Conservation (phyloP, 2,113 vertebrate species). For the Circaetus gallicus region DNA sequence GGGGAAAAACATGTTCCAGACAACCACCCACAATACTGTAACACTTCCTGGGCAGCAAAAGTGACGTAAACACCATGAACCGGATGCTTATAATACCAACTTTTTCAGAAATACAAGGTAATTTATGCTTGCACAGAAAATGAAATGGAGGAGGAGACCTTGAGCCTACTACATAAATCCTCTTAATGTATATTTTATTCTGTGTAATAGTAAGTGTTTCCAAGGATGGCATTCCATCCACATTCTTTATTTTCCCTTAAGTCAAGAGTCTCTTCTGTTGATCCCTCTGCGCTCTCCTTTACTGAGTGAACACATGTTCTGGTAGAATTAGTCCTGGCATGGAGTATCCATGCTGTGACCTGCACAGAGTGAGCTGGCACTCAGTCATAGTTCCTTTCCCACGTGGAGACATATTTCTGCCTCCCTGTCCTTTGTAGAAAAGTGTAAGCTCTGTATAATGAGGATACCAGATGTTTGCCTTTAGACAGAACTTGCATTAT, state of each 20-base stretch:
- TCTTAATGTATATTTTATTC: background rate
- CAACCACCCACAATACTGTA: rapidly evolving
- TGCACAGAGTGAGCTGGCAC: background rate
- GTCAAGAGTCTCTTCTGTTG: background rate
- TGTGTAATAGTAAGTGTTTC: background rate
- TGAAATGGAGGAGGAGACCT: background rate
- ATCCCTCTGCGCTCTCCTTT: background rate
- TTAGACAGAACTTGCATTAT: slow-evolving; percentile 35
- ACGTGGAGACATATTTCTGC: slow-evolving; percentile 1
- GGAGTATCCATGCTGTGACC: background rate
- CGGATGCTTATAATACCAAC: background rate
- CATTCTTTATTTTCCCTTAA: background rate
- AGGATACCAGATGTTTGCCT: slow-evolving; percentile 61
- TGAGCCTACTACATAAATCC: background rate
- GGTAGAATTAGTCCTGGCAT: background rate
- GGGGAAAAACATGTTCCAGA: background rate
- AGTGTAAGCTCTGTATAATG: slow-evolving; percentile 22
- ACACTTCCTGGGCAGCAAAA: background rate
- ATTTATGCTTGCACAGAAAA: background rate
- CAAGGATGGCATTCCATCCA: background rate
- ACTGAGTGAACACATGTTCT: background rate
- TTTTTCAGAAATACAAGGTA: background rate
- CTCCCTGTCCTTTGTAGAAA: background rate
- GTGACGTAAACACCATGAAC: background rate
- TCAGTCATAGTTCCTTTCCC: background rate